Conservation (phyloP, 53 echinoderm and acorn worm species). For the Henricia sp. region DNA sequence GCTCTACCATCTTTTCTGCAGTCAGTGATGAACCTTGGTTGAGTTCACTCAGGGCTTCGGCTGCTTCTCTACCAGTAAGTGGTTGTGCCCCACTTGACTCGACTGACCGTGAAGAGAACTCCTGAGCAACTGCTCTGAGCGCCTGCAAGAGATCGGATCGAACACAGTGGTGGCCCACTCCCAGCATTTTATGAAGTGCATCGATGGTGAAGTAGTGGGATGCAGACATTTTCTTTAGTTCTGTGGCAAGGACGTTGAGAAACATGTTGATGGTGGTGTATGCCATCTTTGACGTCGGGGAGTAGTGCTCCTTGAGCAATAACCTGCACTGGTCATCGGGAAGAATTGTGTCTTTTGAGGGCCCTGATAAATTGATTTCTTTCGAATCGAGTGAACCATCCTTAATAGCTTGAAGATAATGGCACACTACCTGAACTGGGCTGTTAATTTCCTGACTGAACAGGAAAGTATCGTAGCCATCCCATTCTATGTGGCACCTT, state of each 20-base stretch:
- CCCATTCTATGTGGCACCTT: constrained; percentile 58
- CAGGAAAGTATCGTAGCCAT: constrained; percentile 11
- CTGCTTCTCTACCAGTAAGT: constrained; percentile 36
- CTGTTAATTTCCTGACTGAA: constrained; percentile 53
- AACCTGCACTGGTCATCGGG: constrained; percentile 21
- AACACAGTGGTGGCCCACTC: constrained; percentile 36
- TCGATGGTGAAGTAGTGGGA: constrained; percentile 54
- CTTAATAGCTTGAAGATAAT: constrained; percentile 44
- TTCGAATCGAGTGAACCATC: constrained; percentile 21
- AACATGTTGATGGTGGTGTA: constrained; percentile 49
- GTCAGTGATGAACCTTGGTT: constrained; percentile 22
- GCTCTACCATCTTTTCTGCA: constrained; percentile 55
- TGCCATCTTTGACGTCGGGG: constrained; percentile 48
- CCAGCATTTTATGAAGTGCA: constrained; percentile 41
- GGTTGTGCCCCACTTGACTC: constrained; percentile 23
- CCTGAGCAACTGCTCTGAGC: constrained; percentile 38
- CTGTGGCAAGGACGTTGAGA: constrained; percentile 53
- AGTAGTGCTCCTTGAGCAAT: constrained; percentile 8
- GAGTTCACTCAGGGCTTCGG: constrained; percentile 13
- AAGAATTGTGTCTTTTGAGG: constrained; percentile 2
- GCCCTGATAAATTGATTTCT: constrained; percentile 18
- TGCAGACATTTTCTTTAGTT: constrained; percentile 57
- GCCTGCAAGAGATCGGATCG: constrained; percentile 51
- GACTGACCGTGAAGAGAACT: constrained; percentile 52
- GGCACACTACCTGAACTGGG: constrained; percentile 63